These are phyloP conservation scores for Nomada ferruginata DNA, from an alignment of 2,888 invertebrate genomes.

Conservation along the genomic window DNA sequence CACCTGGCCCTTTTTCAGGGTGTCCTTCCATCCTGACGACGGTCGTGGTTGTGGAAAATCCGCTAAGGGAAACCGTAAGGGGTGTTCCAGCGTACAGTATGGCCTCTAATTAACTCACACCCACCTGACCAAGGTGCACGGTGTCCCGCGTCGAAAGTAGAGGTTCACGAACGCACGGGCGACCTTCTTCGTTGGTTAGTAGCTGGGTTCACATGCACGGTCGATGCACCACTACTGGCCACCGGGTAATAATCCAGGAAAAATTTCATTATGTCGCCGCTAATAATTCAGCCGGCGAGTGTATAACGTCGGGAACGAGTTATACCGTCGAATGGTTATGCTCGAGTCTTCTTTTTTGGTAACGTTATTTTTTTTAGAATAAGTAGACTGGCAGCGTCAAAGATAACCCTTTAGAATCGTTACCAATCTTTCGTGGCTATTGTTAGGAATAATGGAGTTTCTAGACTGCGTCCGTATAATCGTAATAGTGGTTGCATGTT, in stretches of 20 bases:
- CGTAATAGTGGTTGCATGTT: too few relatives aligned
- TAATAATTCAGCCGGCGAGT: conserved; percentile 63
- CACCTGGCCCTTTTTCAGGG: conserved; percentile 56
- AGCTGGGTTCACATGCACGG: conserved; percentile 38
- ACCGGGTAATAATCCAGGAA: conserved; percentile 65
- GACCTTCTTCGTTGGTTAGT: conserved; percentile 29
- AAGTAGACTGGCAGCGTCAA: too few relatives aligned
- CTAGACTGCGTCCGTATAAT: too few relatives aligned
- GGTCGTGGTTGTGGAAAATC: conserved; percentile 24
- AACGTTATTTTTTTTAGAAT: neutral
- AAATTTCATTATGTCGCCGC: conserved; percentile 70
- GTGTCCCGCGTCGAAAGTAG: conserved; percentile 54
- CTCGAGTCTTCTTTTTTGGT: neutral
- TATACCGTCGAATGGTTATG: conserved; percentile 1
- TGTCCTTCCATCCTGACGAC: conserved; percentile 61
- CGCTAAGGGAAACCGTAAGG: conserved; percentile 37
- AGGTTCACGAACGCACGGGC: conserved; percentile 51
- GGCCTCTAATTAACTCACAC: conserved; percentile 78
- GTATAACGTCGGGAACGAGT: conserved; percentile 47
- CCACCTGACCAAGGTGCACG: conserved; percentile 61
- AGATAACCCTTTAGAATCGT: too few relatives aligned
- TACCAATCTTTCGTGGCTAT: too few relatives aligned
- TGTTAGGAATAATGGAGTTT: too few relatives aligned
- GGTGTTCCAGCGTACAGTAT: conserved; percentile 60
- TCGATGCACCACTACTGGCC: conserved; percentile 48